Evolutionary conservation across 2,888 invertebrate genomes (phyloP).

Genomic region (Pachymerium ferrugineum): DNA sequence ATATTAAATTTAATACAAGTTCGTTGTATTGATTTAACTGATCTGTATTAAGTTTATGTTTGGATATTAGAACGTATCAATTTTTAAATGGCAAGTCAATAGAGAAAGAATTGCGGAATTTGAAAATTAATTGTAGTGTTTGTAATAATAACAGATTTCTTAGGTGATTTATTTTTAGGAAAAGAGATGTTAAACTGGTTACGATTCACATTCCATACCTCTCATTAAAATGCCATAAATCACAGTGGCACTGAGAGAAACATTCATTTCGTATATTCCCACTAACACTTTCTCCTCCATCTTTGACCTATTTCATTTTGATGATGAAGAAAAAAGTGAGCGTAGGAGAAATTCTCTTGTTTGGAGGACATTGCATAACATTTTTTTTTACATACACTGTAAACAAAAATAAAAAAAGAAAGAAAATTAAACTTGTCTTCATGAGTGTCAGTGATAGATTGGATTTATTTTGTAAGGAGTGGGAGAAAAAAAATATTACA

Average conservation of each 20-base stretch:
- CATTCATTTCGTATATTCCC: neutral
- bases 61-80: neutral
- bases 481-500: neutral
- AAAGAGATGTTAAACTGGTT: neutral
- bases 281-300: neutral
- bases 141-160: neutral
- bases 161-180: neutral
- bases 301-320: slow-evolving; percentile 7
- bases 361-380: neutral
- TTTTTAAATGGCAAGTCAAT: neutral
- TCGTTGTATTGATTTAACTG: neutral
- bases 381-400: neutral
- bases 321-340: neutral
- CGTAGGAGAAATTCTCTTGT: neutral
- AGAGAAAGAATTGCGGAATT: neutral
- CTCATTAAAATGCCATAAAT: neutral
- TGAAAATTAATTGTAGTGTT: neutral
- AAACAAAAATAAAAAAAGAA: neutral
- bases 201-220: neutral
- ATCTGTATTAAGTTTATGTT: neutral
- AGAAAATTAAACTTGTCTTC: neutral
- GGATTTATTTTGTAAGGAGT: neutral
- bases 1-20: neutral
- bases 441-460: neutral
- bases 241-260: neutral